Evolutionary conservation across 2,888 invertebrate species (phyloP), one percentile per base, ranked within the genome.

Genomic region (Sinodicranocentrus sp.): DNA sequence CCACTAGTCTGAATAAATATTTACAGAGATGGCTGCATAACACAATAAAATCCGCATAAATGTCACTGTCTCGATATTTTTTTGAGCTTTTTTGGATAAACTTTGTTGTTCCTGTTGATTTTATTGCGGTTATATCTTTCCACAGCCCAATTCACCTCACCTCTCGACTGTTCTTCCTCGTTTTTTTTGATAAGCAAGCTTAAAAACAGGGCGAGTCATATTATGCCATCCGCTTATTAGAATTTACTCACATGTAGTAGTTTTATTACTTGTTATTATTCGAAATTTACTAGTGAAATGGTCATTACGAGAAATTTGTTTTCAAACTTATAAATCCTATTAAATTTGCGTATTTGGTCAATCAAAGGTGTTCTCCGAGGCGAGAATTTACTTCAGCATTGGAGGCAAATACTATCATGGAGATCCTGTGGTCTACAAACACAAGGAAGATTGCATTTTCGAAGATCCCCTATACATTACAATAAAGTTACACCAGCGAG

Each of bases 381-480:
- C 95, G 17, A 92, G 93, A 88, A 93, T 97, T 78, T 93, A 94
- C 90, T 96, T 96, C 91, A 95, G 95, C 89, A 93, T 96, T 85
- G 96, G 95, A 63, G 96, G 96, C 0, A 93, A 93, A 78, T 93
- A 94, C 88, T 96, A 94, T 91, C 93, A 94, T 89, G 94, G 94
- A 84, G 95, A 95, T 89, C 94, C 96, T 0, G 94, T 96, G 86
- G 94, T 93, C 15, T 94, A 93, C 92, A 93, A 68, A 63, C 87
- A 89, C 43, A 93, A 94, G 89, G 94, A 94, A 89, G 96, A 97
- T 91, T 92, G 93, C 82, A 94, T 95, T 88, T 95, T 96, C 90
- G 96, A 97, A 91, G 93, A 92, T 84, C 94, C 97, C 0, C 92
- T 96, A n/a, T 96, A 96, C 91, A 94, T 97, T 54, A 93, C 94